Evolutionary conservation across 2,797 vertebrate genomes (phyloP), one percentile per base, ranked within the genome.

Genomic region (Melanotaenia parkinsoni): DNA sequence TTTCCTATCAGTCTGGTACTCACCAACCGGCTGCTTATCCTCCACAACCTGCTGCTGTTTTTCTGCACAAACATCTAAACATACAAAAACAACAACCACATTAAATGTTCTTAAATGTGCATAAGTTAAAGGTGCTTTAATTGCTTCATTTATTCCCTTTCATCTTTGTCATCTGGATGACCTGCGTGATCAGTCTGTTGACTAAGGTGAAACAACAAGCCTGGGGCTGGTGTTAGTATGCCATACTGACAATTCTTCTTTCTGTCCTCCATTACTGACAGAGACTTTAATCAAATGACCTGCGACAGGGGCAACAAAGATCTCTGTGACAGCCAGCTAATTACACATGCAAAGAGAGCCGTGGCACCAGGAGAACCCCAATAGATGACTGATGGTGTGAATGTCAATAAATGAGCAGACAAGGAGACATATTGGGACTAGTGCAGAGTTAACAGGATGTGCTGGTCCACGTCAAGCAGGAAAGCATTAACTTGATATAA

Each of bases 141-240:
- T 86, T 87, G 81, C 82, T 84, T 86, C 71, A 89, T 91, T 89
- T 86, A 90, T 91, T 88, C 84, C 84, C 71, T 81, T 91, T 92
- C 88, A 83, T 86, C 89, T 83, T 68, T 58, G 81, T 79, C 81
- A 77, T 73, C 72, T 57, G 50, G 78, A 22, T 57, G 65, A 88
- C 87, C 84, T 66, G 86, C 63, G 61, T 81, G 79, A 82, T 86
- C 14, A 35, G 20, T 57, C 63, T 47, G 83, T 71, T 6, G 83
- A 83, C 71, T 66, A 60, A 4, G 40, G 28, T 13, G 64, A 47
- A 77, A 64, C 53, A 38, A 60, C 43, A 12, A 33, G 66, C 67
- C 72, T 0, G 20, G 10, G 67, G 62, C 69, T 72, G 32, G 74
- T 43, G 61, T 87, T 86, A 70, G 85, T 76, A 87, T 89, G 86